phyloP scores from a whole-genome alignment of 2,113 vertebrate genomes.

The Proterorhinus semilunaris region DNA sequence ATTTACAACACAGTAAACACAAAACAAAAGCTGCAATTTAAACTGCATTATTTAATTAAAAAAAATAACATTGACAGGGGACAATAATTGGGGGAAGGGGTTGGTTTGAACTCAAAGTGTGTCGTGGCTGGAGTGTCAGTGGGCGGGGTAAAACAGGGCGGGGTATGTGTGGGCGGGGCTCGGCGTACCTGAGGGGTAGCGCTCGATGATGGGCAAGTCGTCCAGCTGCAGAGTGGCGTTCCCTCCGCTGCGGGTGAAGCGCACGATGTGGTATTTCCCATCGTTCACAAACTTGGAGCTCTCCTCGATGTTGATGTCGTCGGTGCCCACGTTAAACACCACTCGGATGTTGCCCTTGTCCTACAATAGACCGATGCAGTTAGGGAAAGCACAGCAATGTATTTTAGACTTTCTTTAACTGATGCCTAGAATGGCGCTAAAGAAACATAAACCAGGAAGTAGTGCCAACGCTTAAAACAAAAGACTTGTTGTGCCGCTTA shows the following conservation, averaged over 20 bases:
- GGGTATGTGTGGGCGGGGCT: conserved; percentile 34
- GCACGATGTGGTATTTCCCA: conserved; percentile 97
- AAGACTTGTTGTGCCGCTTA: too few species aligned
- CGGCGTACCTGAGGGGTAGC: conserved; percentile 95
- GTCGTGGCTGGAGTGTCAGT: conserved; percentile 23
- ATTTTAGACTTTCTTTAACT: not conserved
- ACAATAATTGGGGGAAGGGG: conserved; percentile 52
- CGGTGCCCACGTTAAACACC: conserved; percentile 98
- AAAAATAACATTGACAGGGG: conserved; percentile 49
- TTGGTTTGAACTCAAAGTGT: conserved; percentile 43
- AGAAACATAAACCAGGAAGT: too few species aligned
- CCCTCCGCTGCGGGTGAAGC: conserved; percentile 96
- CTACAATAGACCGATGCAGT: conserved; percentile 57
- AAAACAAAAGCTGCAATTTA: conserved; percentile 57
- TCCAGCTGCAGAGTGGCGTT: conserved; percentile 98
- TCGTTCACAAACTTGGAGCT: conserved; percentile 98
- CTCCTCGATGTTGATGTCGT: conserved; percentile 99
- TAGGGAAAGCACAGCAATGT: not conserved
- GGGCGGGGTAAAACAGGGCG: conserved; percentile 30
- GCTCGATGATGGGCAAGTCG: conserved; percentile 96
- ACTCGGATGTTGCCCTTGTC: conserved; percentile 98
- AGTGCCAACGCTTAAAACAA: too few species aligned
- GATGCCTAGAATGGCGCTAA: too few species aligned
- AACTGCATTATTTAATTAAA: conserved; percentile 45
- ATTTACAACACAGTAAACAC: conserved; percentile 68